Evolutionary conservation across 2,797 vertebrate species (phyloP).

Genomic region (Helarctos malayanus): DNA sequence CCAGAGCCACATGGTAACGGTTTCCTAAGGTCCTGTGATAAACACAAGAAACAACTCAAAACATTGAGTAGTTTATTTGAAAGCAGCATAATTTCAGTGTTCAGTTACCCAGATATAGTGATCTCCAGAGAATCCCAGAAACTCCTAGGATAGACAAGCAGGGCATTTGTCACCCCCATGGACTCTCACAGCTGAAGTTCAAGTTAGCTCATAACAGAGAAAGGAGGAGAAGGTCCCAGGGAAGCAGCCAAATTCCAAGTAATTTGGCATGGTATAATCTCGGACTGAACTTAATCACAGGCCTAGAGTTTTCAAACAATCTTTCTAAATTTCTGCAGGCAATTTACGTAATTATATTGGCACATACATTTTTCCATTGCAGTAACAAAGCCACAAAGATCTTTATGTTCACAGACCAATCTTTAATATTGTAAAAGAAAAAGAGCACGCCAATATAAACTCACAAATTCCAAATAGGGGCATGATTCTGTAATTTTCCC

Average conservation of each 20-base stretch:
- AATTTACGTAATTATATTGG: constrained; percentile 49
- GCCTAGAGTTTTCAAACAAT: constrained; percentile 27
- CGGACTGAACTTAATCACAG: constrained; percentile 47
- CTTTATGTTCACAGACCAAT: constrained; percentile 51
- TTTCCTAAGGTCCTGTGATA: constrained; percentile 41
- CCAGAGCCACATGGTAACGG: not conserved
- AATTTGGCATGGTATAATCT: constrained; percentile 17
- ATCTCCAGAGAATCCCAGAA: constrained; percentile 32
- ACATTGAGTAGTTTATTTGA: not conserved
- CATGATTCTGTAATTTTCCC: not conserved
- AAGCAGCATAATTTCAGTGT: constrained; percentile 19
- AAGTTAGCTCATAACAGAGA: constrained; percentile 10
- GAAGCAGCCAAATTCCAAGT: constrained; percentile 58
- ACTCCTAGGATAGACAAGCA: not conserved
- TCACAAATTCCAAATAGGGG: constrained; percentile 60
- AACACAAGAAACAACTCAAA: constrained; percentile 26
- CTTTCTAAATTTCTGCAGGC: constrained; percentile 52
- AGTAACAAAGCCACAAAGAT: constrained; percentile 65
- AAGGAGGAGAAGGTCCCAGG: not conserved
- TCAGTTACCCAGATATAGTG: not conserved
- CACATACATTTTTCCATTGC: constrained; percentile 49
- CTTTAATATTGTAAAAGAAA: constrained; percentile 47
- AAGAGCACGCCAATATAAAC: not conserved
- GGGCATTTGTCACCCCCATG: not conserved
- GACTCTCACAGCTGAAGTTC: constrained; percentile 46